Conservation (phyloP, 2,113 vertebrate species). For the Paramormyrops kingsleyae region DNA sequence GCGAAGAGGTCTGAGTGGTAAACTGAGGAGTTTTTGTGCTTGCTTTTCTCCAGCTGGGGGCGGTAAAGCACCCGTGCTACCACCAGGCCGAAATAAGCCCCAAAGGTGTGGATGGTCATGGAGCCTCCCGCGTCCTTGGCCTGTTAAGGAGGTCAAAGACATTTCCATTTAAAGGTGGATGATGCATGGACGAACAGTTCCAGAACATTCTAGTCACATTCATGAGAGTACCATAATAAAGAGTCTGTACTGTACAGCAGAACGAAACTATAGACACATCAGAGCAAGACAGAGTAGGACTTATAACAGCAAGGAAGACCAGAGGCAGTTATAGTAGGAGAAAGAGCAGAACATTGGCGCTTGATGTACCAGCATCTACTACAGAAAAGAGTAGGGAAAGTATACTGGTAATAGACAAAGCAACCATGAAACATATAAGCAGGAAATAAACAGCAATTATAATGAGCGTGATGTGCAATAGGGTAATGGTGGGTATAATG, state of each 20-base stretch:
- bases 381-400: background rate
- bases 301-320: background rate
- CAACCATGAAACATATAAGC: background rate
- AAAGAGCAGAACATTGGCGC: background rate
- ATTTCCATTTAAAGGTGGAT: background rate
- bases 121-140: constrained; percentile 78
- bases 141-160: constrained; percentile 48
- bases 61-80: constrained; percentile 71
- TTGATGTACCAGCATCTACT: background rate
- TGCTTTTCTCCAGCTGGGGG: constrained; percentile 57
- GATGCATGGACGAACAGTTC: background rate
- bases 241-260: background rate
- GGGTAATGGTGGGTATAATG: background rate
- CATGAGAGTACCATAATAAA: background rate
- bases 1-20: constrained; percentile 76
- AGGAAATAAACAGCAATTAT: background rate
- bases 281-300: background rate
- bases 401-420: background rate
- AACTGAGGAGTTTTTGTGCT: constrained; percentile 55
- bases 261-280: background rate
- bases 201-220: background rate
- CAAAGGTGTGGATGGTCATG: constrained; percentile 86
- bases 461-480: background rate
- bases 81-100: constrained; percentile 81
- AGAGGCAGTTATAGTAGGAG: background rate